Evolutionary conservation across 2,888 invertebrate genomes (phyloP), one percentile per base, ranked within the genome.

Genomic region (Tryphoninae sp.): DNA sequence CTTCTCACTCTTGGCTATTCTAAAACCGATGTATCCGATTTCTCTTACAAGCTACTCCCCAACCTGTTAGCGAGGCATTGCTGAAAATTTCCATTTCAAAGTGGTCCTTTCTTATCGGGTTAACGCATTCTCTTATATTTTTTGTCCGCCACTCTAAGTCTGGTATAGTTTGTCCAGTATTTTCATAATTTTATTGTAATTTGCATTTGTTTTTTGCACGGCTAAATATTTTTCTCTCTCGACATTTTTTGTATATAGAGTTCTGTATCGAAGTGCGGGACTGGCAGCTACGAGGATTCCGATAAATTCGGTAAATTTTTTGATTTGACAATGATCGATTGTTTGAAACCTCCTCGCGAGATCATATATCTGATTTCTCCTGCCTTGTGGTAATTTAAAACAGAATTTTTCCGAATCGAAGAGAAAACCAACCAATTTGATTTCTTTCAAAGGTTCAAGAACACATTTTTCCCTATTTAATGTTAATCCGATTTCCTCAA

Each of bases 41-140:
- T 1, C 62, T 61, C 1, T 76, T 23, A 9, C 75, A 75, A 2
- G 40, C 51, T 0, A 80, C 84, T 16, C 81, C 77, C 84, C 85
- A 85, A 7, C 85, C 82, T 26, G 80, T 75, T 11, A 76, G 13
- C 0, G 81, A 85, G 0, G 84, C 83, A 49, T 84, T 83, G 16
- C 75, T 71, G 26, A 75, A 83, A 1, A 83, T 80, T 33, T 78
- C 78, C 0, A 80, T 13, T 2, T 45, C n/a, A 9, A 45, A 81
- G 13, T 65, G 40, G 11, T 13, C 7, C 13, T 8, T n/a, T 58
- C 69, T 62, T 51, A 80, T 67, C 45, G 75, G 26, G 65, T 78
- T 78, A 7, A 33, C 69, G 1, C 49, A 3, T 0, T 51, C n/a
- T 0, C 9, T n/a, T 19, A 83, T 67, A 8, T 73, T 76, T 2